Conservation (phyloP, 2,113 vertebrate genomes). For the Macrotus californicus region DNA sequence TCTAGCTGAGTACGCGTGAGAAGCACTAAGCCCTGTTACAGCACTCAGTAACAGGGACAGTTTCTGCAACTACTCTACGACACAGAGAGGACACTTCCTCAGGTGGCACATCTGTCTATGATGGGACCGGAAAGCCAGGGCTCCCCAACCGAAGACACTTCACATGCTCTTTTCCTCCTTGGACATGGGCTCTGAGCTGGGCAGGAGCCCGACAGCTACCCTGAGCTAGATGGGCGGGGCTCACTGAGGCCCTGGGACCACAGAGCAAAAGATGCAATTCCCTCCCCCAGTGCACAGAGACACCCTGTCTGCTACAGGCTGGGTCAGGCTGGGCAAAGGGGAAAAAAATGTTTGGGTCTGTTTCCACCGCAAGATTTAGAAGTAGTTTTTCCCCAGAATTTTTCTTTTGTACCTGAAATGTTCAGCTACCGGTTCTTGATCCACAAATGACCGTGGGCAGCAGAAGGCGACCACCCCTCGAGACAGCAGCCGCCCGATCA, state of each 20-base stretch:
- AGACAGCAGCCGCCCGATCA: slow-evolving; percentile 84
- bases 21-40: background rate
- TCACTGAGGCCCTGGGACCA: background rate
- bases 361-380: background rate
- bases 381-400: background rate
- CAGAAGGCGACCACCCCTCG: slow-evolving; percentile 85
- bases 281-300: background rate
- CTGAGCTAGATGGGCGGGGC: background rate
- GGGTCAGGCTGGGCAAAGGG: fast-evolving
- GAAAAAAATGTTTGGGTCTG: background rate
- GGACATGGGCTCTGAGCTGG: background rate
- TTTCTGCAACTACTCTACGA: background rate
- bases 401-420: slow-evolving; percentile 80
- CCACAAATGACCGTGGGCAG: slow-evolving; percentile 88
- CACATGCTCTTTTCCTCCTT: too few relatives aligned
- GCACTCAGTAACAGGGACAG: background rate
- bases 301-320: background rate
- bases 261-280: background rate
- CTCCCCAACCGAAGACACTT: background rate
- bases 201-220: background rate
- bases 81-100: background rate
- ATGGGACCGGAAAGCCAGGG: background rate
- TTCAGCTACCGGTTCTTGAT: slow-evolving; percentile 79
- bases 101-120: background rate
- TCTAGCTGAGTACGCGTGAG: background rate